These are phyloP conservation scores for Anguilla anguilla DNA, from an alignment of 2,797 vertebrate genomes.

Conservation along the genomic window DNA sequence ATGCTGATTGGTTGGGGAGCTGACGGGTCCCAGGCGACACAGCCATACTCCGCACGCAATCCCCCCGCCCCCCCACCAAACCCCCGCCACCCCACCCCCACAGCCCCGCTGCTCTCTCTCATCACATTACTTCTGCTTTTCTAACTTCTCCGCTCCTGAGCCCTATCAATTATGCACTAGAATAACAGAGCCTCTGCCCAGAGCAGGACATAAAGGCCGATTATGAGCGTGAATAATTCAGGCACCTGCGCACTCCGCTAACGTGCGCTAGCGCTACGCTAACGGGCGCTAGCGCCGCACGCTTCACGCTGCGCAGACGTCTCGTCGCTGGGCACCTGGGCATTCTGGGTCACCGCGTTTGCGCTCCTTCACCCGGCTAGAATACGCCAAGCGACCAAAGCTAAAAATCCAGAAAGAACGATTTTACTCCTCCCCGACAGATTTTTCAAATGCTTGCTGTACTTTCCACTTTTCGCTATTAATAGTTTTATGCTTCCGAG, in stretches of 20 bases:
- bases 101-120: constrained; percentile 67
- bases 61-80: not conserved
- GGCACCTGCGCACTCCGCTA: constrained; percentile 76
- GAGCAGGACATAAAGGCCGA: constrained; percentile 88
- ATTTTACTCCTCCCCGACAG: not conserved
- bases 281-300: constrained; percentile 62
- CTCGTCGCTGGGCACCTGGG: not conserved
- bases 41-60: not conserved
- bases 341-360: not conserved
- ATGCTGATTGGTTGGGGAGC: not conserved
- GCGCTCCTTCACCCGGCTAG: not conserved
- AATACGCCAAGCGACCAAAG: not conserved
- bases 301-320: constrained; percentile 22
- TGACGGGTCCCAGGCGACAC: not conserved
- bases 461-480: no score
- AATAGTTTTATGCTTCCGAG: not conserved
- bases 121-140: constrained; percentile 96
- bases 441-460: constrained; percentile 34
- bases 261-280: constrained; percentile 62
- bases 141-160: constrained; percentile 90
- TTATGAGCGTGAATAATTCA: constrained; percentile 82
- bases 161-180: constrained; percentile 99
- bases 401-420: not conserved
- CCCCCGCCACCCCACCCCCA: not conserved
- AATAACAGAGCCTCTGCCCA: constrained; percentile 91